Evolutionary conservation across 1,140 invertebrate genomes (phyloP), one percentile per base, ranked within the genome.

Genomic region (Platorchestia sp.): DNA sequence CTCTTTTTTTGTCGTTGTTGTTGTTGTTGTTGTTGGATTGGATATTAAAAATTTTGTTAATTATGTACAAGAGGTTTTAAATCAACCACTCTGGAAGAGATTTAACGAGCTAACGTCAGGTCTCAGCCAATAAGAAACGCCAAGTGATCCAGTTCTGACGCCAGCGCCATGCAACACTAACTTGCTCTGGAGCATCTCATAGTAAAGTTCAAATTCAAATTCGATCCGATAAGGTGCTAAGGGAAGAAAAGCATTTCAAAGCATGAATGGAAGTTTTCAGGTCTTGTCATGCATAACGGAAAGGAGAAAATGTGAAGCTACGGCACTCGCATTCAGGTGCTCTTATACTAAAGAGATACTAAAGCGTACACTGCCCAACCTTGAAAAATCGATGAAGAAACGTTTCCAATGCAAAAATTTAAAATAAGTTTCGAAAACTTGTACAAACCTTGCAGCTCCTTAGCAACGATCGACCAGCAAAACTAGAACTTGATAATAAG

Each of bases 341-440:
- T 75, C 59, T 75, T 75, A 75, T 75, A 75, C 59, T 75, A 75
- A 75, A 75, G 59, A 75, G 36, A 75, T 75, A 75, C 59, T 75
- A 75, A 75, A 75, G 59, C 10, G 27, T 75, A 75, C 59, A 75
- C 59, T 75, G 14, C 27, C 27, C 59, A 75, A 75, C 27, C 59
- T 75, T 75, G 14, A 75, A 22, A 22, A 36, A 19, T 19, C 59
- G 10, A 36, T 75, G 7, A 75, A 22, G 36, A 75, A 75, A 36
- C 59, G 36, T 75, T 75, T 75, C 59, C 7, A 75, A 75, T 36
- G 59, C 59, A 75, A 36, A 75, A 75, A 36, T 75, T 75, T 36
- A 75, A 75, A 75, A 75, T 75, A 75, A 75, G 59, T 36, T 10
- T 75, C 47, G 19, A 75, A 75, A 75, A 75, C 14, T 36, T 36